Evolutionary conservation across 2,888 invertebrate genomes (phyloP), one percentile per base, ranked within the genome.

Genomic region (Proisotoma minuta): DNA sequence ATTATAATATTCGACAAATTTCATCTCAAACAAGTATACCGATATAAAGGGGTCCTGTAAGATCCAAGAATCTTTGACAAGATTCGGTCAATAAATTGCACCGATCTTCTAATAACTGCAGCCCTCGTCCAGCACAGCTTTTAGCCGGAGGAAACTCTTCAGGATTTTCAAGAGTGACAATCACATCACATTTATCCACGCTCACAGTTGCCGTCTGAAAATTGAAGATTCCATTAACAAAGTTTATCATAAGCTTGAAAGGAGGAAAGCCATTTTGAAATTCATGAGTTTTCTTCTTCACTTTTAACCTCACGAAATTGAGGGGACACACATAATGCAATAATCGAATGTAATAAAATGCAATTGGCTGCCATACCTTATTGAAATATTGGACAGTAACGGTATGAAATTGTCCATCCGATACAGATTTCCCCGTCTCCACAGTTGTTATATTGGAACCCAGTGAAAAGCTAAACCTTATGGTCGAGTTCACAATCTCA

Each of bases 361-460:
- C 8, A 34, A 34, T 34, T 10, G 15, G 5, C 47, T 18, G 27
- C 18, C 62, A 23, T 40, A 86, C 87, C 80, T 87, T 85, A 76
- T 96, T 95, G 65, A 87, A 84, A 76, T 96, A 97, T 18, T 84
- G 82, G 0, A 97, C 84, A 65, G 85, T 84, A 2, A 93, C 89
- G 4, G 85, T 84, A 77, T 96, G 95, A 96, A 96, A 97, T 48
- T 84, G 79, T 0, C 97, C 96, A 76, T 96, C 90, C 1, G 89
- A 87, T 0, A 96, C 85, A 1, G 88, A 85, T 0, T 84, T 81
- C 1, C 81, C 78, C n/a, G 76, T 73, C 0, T 89, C 85, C 0
- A 83, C 83, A 62, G 82, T 80, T 0, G 87, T 87, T 8, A 85
- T 83, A 59, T 84, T 84, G 12, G 66, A 63, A 0, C 96, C 97